These are phyloP conservation scores for Syrista parreyssii DNA, from an alignment of 2,888 invertebrate species.

Conservation along the genomic window DNA sequence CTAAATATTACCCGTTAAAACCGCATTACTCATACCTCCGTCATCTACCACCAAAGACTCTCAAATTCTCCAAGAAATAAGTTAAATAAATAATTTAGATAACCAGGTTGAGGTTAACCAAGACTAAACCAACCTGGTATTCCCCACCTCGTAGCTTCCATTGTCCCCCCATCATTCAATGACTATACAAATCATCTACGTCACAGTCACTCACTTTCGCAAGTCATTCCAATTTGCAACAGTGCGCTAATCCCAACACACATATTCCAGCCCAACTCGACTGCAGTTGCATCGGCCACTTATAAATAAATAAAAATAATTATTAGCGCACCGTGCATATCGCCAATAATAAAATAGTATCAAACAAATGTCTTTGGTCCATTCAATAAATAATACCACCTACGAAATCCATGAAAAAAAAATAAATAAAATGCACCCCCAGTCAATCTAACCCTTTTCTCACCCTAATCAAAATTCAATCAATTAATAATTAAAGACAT, in stretches of 20 bases:
- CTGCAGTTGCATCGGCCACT: neutral
- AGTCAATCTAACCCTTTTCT: neutral
- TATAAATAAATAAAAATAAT: neutral
- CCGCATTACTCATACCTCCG: neutral
- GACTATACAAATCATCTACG: neutral
- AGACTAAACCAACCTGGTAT: neutral
- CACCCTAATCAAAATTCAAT: neutral
- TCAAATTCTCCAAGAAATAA: neutral
- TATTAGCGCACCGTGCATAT: neutral
- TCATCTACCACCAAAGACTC: neutral
- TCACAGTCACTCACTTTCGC: neutral
- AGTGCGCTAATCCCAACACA: neutral
- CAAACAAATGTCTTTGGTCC: neutral
- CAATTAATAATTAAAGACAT: slow-evolving; percentile 50
- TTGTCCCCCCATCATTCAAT: neutral
- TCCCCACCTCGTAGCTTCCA: neutral
- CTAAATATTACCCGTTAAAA: neutral
- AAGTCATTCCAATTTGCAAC: neutral
- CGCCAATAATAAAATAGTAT: neutral
- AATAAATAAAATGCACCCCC: neutral
- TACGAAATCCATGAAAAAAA: neutral
- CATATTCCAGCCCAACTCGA: neutral
- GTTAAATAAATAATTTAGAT: slow-evolving; percentile 6
- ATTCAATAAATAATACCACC: neutral
- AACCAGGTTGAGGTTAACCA: neutral